phyloP scores from a whole-genome alignment of 2,888 invertebrate genomes.

The Agrenia bidenticulata region DNA sequence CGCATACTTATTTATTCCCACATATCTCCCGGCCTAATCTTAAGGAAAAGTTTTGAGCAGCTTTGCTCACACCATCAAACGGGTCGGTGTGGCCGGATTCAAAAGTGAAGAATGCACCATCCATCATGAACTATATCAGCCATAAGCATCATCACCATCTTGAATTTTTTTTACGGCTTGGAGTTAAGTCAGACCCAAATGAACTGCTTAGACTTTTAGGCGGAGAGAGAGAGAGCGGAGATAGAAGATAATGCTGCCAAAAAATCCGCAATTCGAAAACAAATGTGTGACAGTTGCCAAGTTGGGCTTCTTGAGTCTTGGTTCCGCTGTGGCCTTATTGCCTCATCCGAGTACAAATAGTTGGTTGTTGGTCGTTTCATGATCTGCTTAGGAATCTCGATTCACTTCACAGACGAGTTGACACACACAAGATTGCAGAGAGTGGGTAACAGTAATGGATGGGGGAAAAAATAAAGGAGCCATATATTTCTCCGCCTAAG shows the following conservation, averaged over 20 bases:
- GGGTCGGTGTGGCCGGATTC: background rate
- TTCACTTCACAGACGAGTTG: conserved; percentile 6
- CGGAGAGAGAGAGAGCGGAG: too few species aligned
- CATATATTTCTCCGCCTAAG: background rate
- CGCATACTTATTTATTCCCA: conserved; percentile 40
- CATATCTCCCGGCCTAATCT: conserved; percentile 25
- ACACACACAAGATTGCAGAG: background rate
- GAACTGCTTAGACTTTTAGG: too few species aligned
- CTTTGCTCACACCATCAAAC: conserved; percentile 2
- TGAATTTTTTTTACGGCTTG: too few species aligned
- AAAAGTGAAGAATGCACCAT: background rate
- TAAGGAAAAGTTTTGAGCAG: background rate
- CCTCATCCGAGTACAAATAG: background rate
- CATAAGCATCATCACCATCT: too few species aligned
- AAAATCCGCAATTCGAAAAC: background rate
- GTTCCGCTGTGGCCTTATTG: background rate
- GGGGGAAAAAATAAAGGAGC: background rate
- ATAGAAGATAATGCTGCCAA: background rate
- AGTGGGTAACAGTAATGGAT: background rate
- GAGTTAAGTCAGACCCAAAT: too few species aligned
- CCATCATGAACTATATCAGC: too few species aligned
- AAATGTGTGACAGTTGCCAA: conserved; percentile 8
- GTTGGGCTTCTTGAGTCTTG: background rate
- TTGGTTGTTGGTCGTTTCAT: too few species aligned
- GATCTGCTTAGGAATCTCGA: too few species aligned